Evolutionary conservation across 2,113 vertebrate species (phyloP), one percentile per base, ranked within the genome.

Genomic region (Melanocharis versteri): DNA sequence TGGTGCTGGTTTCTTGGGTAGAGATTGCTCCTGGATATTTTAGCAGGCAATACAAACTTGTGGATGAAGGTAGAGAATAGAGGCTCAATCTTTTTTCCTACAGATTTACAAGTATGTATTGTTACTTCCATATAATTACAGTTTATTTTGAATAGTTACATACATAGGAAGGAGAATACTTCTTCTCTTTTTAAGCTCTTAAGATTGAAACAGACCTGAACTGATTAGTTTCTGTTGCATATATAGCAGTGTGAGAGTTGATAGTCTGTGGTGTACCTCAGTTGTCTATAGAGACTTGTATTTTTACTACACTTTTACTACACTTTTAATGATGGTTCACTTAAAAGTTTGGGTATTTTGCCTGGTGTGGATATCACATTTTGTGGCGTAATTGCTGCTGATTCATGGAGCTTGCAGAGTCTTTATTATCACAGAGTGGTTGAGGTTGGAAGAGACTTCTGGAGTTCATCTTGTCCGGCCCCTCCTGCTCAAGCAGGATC

Each of bases 391-490:
- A 83, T 75, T 87, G 27, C 44, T 93, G 14, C 23, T 47, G 86
- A 47, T 96, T 94, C 30, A 48, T 53, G 17, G 83, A 89, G 45
- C 37, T 89, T 97, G 58, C 35, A 57, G 58, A 48, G 57, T 94
- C 70, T 87, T 96, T 88, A 30, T 95, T 90, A n/a, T 92, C 90
- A 66, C 83, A 87, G 88, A 92, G 53, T 73, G 87, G 22, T 90
- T 95, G 80, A 87, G 95, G 77, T 93, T 92, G 81, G 72, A 95
- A 96, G 89, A 94, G 68, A 65, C 77, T 86, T 83, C 79, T 65
- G 76, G 76, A 94, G 47, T 60, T 65, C 80, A 45, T 80, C 87
- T 89, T 72, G 58, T 70, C 54, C 18, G 4, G 39, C 47, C 56
- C 33, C 33, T 66, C 73, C 73, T 94, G 90, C 88, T 79, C 58